A percentile compares a stretch with the other conserved stretches of the same genome.
Conservation (phyloP, 2,888 invertebrate species). For the Andrena trimmerana region DNA sequence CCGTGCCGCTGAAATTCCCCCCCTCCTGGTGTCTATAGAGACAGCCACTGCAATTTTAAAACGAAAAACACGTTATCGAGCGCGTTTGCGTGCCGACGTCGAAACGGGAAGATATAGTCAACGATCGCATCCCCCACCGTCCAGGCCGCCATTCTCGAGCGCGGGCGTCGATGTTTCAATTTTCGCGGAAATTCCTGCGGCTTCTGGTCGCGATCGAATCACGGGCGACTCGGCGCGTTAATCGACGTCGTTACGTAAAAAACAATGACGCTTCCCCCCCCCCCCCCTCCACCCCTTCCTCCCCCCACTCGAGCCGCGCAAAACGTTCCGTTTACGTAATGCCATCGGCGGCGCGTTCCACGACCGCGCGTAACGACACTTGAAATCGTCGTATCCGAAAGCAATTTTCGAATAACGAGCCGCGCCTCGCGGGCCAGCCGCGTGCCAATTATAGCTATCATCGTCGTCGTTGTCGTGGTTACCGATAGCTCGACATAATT, state of each 20-base stretch:
- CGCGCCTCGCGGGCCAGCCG: slow-evolving; percentile 27
- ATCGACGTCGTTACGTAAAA: slow-evolving; percentile 59
- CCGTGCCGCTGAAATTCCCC: slow-evolving; percentile 7
- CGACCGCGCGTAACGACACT: slow-evolving; percentile 43
- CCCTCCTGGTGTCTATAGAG: not conserved
- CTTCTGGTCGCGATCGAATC: slow-evolving; percentile 39
- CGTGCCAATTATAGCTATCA: slow-evolving; percentile 56
- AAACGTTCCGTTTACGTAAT: slow-evolving; percentile 40
- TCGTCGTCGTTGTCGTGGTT: slow-evolving; percentile 27
- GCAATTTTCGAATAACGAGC: slow-evolving; percentile 58
- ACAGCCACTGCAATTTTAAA: slow-evolving; percentile 8
- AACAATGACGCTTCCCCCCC: slow-evolving; percentile 20
- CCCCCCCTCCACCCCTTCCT: not conserved
- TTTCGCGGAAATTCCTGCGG: slow-evolving; percentile 49
- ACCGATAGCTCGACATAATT: slow-evolving; percentile 69
- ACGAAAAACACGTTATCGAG: slow-evolving; percentile 17
- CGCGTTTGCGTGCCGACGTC: not conserved
- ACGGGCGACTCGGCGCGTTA: slow-evolving; percentile 39
- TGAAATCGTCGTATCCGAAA: slow-evolving; percentile 56
- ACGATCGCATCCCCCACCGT: slow-evolving; percentile 7
- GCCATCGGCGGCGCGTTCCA: slow-evolving; percentile 37
- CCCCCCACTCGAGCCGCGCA: not conserved
- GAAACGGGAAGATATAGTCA: slow-evolving; percentile 6
- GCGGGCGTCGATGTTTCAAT: slow-evolving; percentile 33
- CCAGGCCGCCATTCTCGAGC: not conserved